Evolutionary conservation across 1,140 invertebrate genomes (phyloP).

Genomic region (Portunus trituberculatus): DNA sequence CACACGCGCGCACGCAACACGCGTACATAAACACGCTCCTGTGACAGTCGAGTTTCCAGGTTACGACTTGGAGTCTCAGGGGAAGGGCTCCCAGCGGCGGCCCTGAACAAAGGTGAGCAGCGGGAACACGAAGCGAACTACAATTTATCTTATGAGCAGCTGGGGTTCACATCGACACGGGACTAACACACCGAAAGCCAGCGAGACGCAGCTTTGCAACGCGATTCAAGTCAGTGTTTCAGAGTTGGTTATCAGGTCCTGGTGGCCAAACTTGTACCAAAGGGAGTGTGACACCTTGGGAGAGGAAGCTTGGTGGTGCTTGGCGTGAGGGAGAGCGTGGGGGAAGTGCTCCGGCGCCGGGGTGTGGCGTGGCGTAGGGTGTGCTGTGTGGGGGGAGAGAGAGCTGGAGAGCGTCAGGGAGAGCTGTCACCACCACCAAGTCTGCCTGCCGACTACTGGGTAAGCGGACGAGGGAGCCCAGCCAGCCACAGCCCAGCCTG

Average conservation of each 20-base stretch:
- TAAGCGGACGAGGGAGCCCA: not conserved
- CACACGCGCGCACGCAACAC: not conserved
- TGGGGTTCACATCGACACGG: not conserved
- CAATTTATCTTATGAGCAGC: not conserved
- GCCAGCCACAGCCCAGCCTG: not conserved
- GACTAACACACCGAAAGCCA: not conserved
- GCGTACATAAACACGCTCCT: not conserved
- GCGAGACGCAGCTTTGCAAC: not conserved
- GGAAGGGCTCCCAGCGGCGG: not conserved
- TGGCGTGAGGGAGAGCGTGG: not conserved
- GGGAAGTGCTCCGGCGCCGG: not conserved
- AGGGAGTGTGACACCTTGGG: not conserved
- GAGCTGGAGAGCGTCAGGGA: slow-evolving; percentile 16
- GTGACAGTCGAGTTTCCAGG: not conserved
- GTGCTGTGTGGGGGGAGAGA: slow-evolving; percentile 14
- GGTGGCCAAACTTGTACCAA: not conserved
- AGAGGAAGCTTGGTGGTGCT: not conserved
- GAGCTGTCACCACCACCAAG: slow-evolving; percentile 9
- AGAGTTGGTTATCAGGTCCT: not conserved
- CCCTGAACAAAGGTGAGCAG: not conserved
- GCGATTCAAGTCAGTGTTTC: not conserved
- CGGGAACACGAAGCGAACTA: not conserved
- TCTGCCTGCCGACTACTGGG: slow-evolving; percentile 16
- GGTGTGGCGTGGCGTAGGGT: slow-evolving; percentile 8
- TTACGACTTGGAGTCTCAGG: not conserved